Percentiles rank a stretch among this genome's conserved stretches.
These are phyloP conservation scores for Formica selysi DNA, from an alignment of 1,140 invertebrate genomes.

Conservation along the genomic window DNA sequence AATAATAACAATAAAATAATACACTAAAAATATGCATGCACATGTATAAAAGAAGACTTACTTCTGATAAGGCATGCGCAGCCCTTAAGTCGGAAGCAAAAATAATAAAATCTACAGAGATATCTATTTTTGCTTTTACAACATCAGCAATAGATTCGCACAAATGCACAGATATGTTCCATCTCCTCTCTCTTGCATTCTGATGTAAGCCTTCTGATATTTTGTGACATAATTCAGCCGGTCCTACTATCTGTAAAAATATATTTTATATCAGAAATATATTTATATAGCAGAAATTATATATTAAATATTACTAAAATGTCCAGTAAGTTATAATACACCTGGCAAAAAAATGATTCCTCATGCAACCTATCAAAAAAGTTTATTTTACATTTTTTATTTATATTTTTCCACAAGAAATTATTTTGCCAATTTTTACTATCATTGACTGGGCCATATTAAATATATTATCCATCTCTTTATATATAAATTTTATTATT, in stretches of 20 bases:
- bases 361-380: not conserved
- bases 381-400: not conserved
- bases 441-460: not conserved
- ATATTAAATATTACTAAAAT: not conserved
- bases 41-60: slow-evolving; percentile 62
- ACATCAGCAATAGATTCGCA: slow-evolving; percentile 80
- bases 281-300: not conserved
- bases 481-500: slow-evolving; percentile 1
- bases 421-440: not conserved
- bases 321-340: not conserved
- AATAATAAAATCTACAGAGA: slow-evolving; percentile 82
- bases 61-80: slow-evolving; percentile 75
- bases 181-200: slow-evolving; percentile 71
- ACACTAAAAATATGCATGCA: not conserved
- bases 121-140: slow-evolving; percentile 59
- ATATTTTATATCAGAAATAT: slow-evolving; percentile 10
- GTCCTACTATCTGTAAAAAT: slow-evolving; percentile 79
- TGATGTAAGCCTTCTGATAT: slow-evolving; percentile 76
- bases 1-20: slow-evolving; percentile 14
- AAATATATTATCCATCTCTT: slow-evolving; percentile 13
- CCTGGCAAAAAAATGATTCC: not conserved
- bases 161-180: slow-evolving; percentile 77
- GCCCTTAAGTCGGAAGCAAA: slow-evolving; percentile 80
- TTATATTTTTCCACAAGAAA: not conserved
- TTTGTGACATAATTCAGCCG: slow-evolving; percentile 76